Percentiles rank a stretch among this genome's conserved stretches.
Conservation (phyloP, 1,140 invertebrate species). For the Pseudachorutes palmiensis region DNA sequence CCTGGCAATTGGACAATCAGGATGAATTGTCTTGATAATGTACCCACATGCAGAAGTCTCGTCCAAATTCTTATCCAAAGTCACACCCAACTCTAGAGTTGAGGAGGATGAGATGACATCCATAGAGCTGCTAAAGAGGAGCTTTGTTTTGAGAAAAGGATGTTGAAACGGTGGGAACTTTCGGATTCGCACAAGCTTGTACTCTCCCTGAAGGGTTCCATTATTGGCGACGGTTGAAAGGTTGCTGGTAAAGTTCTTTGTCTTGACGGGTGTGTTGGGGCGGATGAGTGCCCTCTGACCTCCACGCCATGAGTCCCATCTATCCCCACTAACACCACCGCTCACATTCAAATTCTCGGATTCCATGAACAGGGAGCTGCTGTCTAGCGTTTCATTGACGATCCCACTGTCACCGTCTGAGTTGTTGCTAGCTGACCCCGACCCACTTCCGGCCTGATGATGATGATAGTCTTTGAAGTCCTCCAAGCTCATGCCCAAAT, state of each 20-base stretch:
- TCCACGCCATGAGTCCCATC: background rate
- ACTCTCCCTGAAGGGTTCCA: constrained; percentile 27
- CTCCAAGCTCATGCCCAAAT: background rate
- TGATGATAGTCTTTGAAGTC: constrained; percentile 7
- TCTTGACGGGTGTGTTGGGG: background rate
- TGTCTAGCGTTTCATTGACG: constrained; percentile 61
- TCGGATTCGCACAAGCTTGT: constrained; percentile 32
- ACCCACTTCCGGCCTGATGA: constrained; percentile 15
- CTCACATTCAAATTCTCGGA: constrained; percentile 43
- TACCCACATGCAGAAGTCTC: constrained; percentile 31
- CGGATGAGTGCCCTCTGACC: background rate
- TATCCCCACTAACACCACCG: constrained; percentile 17
- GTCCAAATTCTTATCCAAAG: constrained; percentile 31
- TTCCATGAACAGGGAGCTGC: constrained; percentile 55
- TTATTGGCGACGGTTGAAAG: background rate
- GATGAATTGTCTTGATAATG: constrained; percentile 31
- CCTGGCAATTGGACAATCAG: constrained; percentile 30
- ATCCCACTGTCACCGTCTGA: constrained; percentile 64
- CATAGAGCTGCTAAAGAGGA: background rate
- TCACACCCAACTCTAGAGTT: constrained; percentile 28
- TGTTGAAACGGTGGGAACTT: constrained; percentile 11
- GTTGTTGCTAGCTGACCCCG: constrained; percentile 21
- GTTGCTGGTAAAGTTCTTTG: background rate
- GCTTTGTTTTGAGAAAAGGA: background rate
- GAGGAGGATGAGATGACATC: constrained; percentile 1